A percentile compares a stretch with the other conserved stretches of the same genome.
These are phyloP conservation scores for Camponotus vicinus DNA, from an alignment of 1,140 invertebrate species.

Conservation along the genomic window DNA sequence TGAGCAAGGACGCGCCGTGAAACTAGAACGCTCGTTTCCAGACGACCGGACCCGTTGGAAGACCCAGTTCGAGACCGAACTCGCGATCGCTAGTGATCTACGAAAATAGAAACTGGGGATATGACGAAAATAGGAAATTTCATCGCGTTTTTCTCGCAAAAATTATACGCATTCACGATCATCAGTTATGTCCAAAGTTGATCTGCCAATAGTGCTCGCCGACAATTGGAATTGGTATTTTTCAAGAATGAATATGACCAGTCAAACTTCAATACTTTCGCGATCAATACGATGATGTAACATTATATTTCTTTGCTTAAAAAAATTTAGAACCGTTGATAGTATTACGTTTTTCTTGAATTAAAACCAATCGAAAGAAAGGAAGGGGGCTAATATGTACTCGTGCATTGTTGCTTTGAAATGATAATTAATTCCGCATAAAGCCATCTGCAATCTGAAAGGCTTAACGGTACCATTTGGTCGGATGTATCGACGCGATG, in stretches of 20 bases:
- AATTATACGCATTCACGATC: background rate
- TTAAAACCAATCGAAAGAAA: background rate
- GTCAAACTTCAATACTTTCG: background rate
- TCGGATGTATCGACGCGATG: background rate
- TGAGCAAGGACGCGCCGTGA: constrained; percentile 73
- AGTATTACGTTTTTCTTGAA: background rate
- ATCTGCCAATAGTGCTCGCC: background rate
- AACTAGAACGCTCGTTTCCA: constrained; percentile 71
- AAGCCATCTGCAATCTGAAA: background rate
- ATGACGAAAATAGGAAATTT: constrained; percentile 23
- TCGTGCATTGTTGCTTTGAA: background rate
- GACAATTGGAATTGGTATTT: background rate
- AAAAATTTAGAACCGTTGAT: background rate
- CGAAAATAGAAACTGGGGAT: too few relatives aligned
- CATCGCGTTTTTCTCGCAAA: background rate
- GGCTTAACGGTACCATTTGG: background rate
- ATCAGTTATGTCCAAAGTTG: background rate
- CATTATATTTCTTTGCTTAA: background rate
- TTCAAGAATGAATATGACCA: background rate
- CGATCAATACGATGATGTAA: background rate
- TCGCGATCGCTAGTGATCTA: constrained; percentile 28
- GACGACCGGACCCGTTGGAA: constrained; percentile 64
- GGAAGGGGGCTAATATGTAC: too few relatives aligned
- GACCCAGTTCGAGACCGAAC: constrained; percentile 61
- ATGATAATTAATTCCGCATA: background rate